phyloP scores from a whole-genome alignment of 1,140 invertebrate species.

The Propsilocerus akamusi region DNA sequence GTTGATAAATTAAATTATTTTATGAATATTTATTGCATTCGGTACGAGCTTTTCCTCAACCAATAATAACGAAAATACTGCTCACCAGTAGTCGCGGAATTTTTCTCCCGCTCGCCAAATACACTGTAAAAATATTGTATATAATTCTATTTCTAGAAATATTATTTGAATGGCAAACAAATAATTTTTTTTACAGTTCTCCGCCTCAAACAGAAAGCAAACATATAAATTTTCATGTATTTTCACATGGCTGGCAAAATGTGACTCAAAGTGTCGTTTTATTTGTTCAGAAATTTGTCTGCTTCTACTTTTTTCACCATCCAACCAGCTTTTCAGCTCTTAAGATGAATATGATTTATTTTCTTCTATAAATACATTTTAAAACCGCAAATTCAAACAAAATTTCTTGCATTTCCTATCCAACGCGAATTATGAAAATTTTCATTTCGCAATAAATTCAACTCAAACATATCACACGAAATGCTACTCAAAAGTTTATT shows the following conservation, averaged over 20 bases:
- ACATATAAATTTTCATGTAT: not conserved
- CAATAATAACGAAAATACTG: not conserved
- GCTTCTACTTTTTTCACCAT: too few relatives aligned
- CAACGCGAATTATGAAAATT: too few relatives aligned
- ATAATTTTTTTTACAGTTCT: too few relatives aligned
- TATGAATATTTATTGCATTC: not conserved
- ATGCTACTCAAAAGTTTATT: too few relatives aligned
- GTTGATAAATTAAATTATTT: not conserved
- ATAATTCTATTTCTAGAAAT: too few relatives aligned
- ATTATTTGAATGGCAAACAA: too few relatives aligned
- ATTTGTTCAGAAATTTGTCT: constrained; percentile 3
- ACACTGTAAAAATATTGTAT: too few relatives aligned
- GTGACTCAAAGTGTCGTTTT: not conserved
- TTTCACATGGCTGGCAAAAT: not conserved
- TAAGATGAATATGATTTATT: constrained; percentile 4
- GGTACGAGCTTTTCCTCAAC: not conserved
- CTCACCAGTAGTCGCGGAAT: not conserved
- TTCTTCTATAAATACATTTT: too few relatives aligned
- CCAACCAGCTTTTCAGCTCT: not conserved
- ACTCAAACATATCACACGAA: too few relatives aligned
- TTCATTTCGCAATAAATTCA: too few relatives aligned
- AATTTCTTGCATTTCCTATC: too few relatives aligned
- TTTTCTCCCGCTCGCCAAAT: not conserved
- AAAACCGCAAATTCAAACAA: too few relatives aligned
- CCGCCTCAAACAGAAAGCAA: not conserved